Conservation (phyloP, 1,140 invertebrate species). For the Radopholus similis region DNA sequence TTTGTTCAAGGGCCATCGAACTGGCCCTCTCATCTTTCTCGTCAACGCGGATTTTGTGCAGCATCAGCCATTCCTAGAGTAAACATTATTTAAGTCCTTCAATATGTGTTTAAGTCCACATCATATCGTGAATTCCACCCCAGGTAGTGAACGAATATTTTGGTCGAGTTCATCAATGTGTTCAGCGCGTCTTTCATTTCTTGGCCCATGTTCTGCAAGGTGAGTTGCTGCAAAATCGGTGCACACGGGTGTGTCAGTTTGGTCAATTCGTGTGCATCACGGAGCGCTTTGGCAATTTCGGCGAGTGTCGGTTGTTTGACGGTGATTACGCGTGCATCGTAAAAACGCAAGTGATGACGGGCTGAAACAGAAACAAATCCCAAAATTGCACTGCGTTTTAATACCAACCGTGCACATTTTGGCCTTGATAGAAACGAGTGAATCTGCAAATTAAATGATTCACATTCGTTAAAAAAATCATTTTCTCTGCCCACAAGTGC, state of each 20-base stretch:
- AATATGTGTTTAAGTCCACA: background rate
- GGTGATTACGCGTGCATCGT: slow-evolving; percentile 30
- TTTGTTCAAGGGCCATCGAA: slow-evolving; percentile 21
- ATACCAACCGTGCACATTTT: slow-evolving; percentile 24
- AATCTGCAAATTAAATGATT: slow-evolving; percentile 19
- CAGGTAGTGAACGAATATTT: slow-evolving; percentile 34
- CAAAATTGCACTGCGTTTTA: background rate
- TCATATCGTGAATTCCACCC: slow-evolving; percentile 36
- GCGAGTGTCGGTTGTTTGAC: slow-evolving; percentile 26
- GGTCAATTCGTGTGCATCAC: slow-evolving; percentile 26
- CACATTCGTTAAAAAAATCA: background rate
- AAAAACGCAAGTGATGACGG: slow-evolving; percentile 31
- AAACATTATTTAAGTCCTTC: background rate
- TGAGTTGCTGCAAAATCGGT: background rate
- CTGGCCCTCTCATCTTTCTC: slow-evolving; percentile 29
- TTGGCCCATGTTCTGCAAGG: slow-evolving; percentile 26
- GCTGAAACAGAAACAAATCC: slow-evolving; percentile 1
- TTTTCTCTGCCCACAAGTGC: slow-evolving; percentile 19
- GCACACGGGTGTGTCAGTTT: slow-evolving; percentile 21
- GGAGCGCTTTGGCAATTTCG: slow-evolving; percentile 26
- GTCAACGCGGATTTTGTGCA: slow-evolving; percentile 37
- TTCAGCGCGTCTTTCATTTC: slow-evolving; percentile 29
- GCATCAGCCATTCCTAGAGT: slow-evolving; percentile 29
- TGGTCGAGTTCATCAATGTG: slow-evolving; percentile 24
- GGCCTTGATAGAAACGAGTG: slow-evolving; percentile 34